phyloP scores from a whole-genome alignment of 2,888 invertebrate genomes.

The Sialis lutaria region DNA sequence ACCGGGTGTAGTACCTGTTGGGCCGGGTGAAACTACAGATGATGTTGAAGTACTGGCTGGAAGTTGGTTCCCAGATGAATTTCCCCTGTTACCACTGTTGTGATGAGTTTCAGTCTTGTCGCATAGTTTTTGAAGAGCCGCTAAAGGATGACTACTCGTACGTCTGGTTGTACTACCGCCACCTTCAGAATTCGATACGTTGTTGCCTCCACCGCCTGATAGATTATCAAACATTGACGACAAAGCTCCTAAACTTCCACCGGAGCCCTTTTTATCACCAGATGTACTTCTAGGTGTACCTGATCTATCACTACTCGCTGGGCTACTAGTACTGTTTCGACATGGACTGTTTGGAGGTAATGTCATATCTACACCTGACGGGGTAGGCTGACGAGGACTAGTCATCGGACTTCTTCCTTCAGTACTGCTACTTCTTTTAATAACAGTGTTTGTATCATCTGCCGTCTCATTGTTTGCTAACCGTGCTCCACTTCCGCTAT shows the following conservation, averaged over 20 bases:
- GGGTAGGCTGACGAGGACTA: constrained; percentile 20
- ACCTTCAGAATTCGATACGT: constrained; percentile 13
- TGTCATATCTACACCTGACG: constrained; percentile 20
- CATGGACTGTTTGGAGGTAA: constrained; percentile 37
- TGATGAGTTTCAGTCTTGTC: constrained; percentile 81
- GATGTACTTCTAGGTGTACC: constrained; percentile 53
- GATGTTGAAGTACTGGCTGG: constrained; percentile 18
- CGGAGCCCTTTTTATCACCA: constrained; percentile 35
- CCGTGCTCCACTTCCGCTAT: constrained; percentile 18
- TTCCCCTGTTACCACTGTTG: constrained; percentile 25
- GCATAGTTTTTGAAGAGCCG: constrained; percentile 87
- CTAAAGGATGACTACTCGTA: constrained; percentile 74
- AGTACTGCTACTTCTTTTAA: constrained; percentile 10
- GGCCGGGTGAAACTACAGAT: constrained; percentile 19
- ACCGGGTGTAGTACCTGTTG: constrained; percentile 47
- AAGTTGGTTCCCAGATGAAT: constrained; percentile 21
- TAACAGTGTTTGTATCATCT: constrained; percentile 12
- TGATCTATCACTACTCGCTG: constrained; percentile 60
- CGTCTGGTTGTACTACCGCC: constrained; percentile 42
- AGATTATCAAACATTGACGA: constrained; percentile 84
- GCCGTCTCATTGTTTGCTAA: constrained; percentile 13
- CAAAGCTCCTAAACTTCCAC: constrained; percentile 60
- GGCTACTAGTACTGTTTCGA: constrained; percentile 44
- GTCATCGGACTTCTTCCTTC: constrained; percentile 18
- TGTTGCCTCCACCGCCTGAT: constrained; percentile 34